Percentiles rank a stretch among this genome's conserved stretches.
These are phyloP conservation scores for Drosophila diplacantha DNA, from an alignment of 2,888 invertebrate genomes.

Conservation along the genomic window DNA sequence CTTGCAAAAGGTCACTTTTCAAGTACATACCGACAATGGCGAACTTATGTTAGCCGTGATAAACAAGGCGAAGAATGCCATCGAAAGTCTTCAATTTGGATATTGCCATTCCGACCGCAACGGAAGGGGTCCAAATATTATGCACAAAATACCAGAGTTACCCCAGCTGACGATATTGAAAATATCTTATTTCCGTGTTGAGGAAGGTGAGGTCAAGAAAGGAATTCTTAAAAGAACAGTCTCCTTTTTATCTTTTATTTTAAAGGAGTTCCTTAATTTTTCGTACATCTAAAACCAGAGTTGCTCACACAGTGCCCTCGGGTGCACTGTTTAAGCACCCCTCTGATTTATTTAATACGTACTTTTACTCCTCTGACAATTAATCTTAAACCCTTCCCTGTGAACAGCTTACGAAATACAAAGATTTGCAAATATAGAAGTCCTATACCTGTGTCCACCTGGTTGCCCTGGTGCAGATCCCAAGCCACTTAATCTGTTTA, in stretches of 20 bases:
- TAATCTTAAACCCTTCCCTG: not conserved
- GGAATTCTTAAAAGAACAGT: not conserved
- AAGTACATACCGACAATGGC: not conserved
- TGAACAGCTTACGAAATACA: not conserved
- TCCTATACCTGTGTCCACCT: not conserved
- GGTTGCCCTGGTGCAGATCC: not conserved
- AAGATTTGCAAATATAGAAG: not conserved
- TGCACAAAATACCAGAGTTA: not conserved
- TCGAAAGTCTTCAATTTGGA: not conserved
- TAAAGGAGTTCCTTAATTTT: no score
- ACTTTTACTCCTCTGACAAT: no score
- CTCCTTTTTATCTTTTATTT: no score
- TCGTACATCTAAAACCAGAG: not conserved
- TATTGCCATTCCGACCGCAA: accelerated
- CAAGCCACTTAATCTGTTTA: not conserved
- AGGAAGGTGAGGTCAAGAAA: not conserved
- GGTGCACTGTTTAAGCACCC: no score
- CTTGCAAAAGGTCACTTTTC: not conserved
- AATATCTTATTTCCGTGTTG: not conserved
- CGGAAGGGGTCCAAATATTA: not conserved
- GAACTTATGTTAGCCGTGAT: not conserved
- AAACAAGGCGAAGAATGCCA: not conserved
- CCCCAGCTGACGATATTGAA: not conserved
- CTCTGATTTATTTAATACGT: no score
- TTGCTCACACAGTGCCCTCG: no score